These are phyloP conservation scores for Sisyra nigra DNA, from an alignment of 2,888 invertebrate species.

Conservation along the genomic window DNA sequence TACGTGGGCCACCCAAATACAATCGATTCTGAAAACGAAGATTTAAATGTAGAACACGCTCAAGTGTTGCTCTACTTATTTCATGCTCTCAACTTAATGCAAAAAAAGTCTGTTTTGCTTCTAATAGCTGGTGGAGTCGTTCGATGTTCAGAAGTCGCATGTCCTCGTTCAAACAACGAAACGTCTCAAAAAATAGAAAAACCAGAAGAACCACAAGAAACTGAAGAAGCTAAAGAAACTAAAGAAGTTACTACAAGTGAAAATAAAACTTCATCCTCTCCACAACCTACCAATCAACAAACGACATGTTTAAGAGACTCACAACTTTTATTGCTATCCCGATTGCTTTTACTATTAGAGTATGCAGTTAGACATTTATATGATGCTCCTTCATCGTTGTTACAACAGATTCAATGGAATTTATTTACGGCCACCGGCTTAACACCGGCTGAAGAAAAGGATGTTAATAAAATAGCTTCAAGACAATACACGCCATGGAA, in stretches of 20 bases:
- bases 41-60: slow-evolving; percentile 90
- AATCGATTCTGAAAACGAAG: slow-evolving; percentile 60
- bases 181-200: background rate
- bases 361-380: slow-evolving; percentile 92
- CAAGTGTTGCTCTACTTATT: slow-evolving; percentile 86
- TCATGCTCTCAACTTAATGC: slow-evolving; percentile 88
- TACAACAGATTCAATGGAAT: slow-evolving; percentile 76
- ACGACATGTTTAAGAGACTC: slow-evolving; percentile 31
- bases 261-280: background rate
- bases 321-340: slow-evolving; percentile 67
- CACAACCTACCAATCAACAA: slow-evolving; percentile 1
- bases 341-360: slow-evolving; percentile 75
- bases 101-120: slow-evolving; percentile 85
- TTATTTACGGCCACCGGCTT: slow-evolving; percentile 50
- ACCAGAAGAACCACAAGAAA: slow-evolving; percentile 20
- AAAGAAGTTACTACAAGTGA: slow-evolving; percentile 20
- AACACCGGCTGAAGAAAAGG: slow-evolving; percentile 39
- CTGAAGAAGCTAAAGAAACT: slow-evolving; percentile 27
- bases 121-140: slow-evolving; percentile 62
- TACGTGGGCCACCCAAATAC: slow-evolving; percentile 55
- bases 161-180: slow-evolving; percentile 21
- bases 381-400: slow-evolving; percentile 71
- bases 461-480: slow-evolving; percentile 31
- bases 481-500: slow-evolving; percentile 54
- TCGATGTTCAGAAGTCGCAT: slow-evolving; percentile 46